A percentile compares a stretch with the other conserved stretches of the same genome.
phyloP scores from a whole-genome alignment of 2,797 vertebrate species.

The Buphagus erythrorhynchus region DNA sequence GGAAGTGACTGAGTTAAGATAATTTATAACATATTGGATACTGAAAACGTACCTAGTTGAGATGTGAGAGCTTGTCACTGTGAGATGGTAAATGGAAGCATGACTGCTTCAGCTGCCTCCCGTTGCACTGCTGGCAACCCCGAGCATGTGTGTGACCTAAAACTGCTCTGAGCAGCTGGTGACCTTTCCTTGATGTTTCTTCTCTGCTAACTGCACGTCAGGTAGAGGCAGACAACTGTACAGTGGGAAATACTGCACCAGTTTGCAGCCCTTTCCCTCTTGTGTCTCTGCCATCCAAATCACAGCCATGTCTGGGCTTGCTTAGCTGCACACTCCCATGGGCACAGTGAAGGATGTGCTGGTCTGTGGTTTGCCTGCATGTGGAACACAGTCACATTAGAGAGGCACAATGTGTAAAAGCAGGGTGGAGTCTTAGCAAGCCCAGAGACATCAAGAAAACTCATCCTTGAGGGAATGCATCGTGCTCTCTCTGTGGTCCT shows the following conservation, averaged over 20 bases:
- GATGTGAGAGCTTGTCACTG: neutral
- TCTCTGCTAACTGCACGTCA: neutral
- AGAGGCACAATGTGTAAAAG: neutral
- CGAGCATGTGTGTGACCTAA: neutral
- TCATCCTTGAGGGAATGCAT: neutral
- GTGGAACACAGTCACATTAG: neutral
- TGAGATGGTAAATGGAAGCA: neutral
- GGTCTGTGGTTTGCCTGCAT: neutral
- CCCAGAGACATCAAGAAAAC: neutral
- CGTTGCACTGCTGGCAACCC: neutral
- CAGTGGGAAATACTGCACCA: neutral
- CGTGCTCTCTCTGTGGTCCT: neutral
- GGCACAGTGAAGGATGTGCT: fast-evolving
- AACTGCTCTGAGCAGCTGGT: conserved; percentile 30
- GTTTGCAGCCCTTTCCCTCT: neutral
- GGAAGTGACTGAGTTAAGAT: neutral
- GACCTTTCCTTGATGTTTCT: conserved; percentile 47
- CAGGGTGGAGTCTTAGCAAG: neutral
- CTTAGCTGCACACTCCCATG: neutral
- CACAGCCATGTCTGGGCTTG: neutral
- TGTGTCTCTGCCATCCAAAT: neutral
- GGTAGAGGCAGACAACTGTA: neutral
- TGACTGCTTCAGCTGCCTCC: conserved; percentile 1
- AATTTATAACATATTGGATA: neutral
- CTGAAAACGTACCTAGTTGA: neutral